phyloP scores from a whole-genome alignment of 2,797 vertebrate species.

The Pelodytes ibericus region DNA sequence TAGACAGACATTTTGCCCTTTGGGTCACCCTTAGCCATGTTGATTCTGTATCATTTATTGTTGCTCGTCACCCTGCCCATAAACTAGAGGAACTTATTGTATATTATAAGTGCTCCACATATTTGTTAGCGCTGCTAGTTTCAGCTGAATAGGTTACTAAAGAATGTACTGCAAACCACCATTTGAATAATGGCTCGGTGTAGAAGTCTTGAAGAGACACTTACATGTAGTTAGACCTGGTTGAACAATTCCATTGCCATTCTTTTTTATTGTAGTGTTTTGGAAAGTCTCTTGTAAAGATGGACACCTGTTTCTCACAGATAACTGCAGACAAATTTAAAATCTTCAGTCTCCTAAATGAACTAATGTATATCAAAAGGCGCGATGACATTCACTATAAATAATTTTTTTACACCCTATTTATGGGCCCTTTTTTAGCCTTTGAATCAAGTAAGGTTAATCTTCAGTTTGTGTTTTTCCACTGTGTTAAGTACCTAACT shows the following conservation, averaged over 20 bases:
- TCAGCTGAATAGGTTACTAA: no score
- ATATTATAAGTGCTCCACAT: no score
- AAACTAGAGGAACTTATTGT: no score
- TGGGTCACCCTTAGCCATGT: no score
- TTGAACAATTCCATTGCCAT: neutral
- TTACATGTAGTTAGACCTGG: neutral
- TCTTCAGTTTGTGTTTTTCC: slow-evolving; percentile 65
- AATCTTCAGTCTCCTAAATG: slow-evolving; percentile 68
- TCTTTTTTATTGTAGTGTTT: neutral
- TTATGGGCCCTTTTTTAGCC: slow-evolving; percentile 73
- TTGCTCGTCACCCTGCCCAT: no score
- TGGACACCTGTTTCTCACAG: slow-evolving; percentile 74
- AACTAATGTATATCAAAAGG: slow-evolving; percentile 89
- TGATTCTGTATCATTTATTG: no score
- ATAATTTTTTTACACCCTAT: slow-evolving; percentile 76
- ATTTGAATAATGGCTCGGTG: neutral
- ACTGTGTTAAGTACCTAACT: slow-evolving; percentile 72
- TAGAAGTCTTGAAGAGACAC: neutral
- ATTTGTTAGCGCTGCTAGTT: no score
- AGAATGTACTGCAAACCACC: neutral
- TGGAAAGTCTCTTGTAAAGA: slow-evolving; percentile 66
- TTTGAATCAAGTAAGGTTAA: slow-evolving; percentile 72
- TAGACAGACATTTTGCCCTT: no score
- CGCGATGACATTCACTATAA: slow-evolving; percentile 77
- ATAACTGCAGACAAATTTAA: slow-evolving; percentile 77